Percentiles rank a stretch among this genome's conserved stretches.
Evolutionary conservation across 2,113 vertebrate genomes (phyloP).

Genomic region (Mormyrus lacerda): DNA sequence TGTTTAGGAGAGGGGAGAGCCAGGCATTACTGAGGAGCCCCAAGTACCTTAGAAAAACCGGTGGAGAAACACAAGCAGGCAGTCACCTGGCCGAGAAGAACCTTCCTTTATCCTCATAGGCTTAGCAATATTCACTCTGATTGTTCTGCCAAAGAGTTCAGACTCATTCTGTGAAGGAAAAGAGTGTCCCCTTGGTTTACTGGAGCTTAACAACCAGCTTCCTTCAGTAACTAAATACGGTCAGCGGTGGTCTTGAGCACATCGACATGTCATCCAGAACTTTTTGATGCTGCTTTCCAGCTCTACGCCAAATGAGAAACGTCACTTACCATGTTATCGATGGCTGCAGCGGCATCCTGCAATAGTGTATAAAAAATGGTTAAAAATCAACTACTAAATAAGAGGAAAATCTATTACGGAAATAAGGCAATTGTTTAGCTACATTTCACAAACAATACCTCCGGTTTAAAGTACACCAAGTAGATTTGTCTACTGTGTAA

Average conservation of each 20-base stretch:
- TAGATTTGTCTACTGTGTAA: not conserved
- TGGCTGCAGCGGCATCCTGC: constrained; percentile 78
- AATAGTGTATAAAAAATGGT: not conserved
- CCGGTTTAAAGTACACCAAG: not conserved
- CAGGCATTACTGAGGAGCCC: not conserved
- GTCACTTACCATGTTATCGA: constrained; percentile 23
- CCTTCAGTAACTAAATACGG: not conserved
- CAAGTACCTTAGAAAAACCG: not conserved
- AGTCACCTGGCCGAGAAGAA: constrained; percentile 82
- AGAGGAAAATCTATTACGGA: not conserved
- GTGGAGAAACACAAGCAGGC: not conserved
- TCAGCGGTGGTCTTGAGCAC: not conserved
- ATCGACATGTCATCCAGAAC: not conserved
- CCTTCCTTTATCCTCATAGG: constrained; percentile 96
- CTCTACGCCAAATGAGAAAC: not conserved
- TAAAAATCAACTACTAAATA: not conserved
- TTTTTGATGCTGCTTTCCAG: not conserved
- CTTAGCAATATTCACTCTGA: constrained; percentile 92
- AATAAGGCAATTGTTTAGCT: not conserved
- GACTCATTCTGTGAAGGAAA: constrained; percentile 76
- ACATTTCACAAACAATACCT: not conserved
- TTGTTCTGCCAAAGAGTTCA: constrained; percentile 88
- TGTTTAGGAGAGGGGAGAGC: constrained; percentile 35
- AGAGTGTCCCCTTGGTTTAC: not conserved
- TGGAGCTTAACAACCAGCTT: not conserved